phyloP scores from a whole-genome alignment of 2,888 invertebrate genomes.

The Agonopterix alstromeriana region DNA sequence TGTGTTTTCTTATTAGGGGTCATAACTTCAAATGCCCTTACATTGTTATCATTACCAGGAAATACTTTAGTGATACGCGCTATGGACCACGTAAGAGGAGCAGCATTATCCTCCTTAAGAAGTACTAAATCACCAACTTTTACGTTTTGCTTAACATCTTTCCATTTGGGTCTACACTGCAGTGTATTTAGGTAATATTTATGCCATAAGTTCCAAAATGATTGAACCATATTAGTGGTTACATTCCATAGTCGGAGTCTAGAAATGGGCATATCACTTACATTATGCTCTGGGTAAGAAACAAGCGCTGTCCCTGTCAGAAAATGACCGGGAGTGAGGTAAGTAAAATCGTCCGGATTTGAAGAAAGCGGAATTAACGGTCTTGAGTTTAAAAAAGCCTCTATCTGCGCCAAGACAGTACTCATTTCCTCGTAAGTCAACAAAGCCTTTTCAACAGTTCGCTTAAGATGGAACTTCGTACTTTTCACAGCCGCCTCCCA shows the following conservation, averaged over 20 bases:
- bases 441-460: neutral
- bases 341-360: constrained; percentile 1
- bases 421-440: constrained; percentile 9
- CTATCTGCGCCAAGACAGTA: constrained; percentile 10
- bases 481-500: constrained; percentile 10
- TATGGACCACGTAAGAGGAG: neutral
- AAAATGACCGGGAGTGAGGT: constrained; percentile 1
- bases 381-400: constrained; percentile 9
- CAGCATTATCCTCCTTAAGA: neutral
- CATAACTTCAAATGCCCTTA: neutral
- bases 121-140: constrained; percentile 1
- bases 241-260: constrained; percentile 4
- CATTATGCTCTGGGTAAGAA: constrained; percentile 3
- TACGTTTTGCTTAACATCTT: neutral
- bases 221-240: constrained; percentile 1
- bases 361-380: constrained; percentile 7
- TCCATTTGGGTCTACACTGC: constrained; percentile 5
- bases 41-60: neutral
- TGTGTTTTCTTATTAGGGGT: neutral
- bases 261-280: neutral
- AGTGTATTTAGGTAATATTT: constrained; percentile 6
- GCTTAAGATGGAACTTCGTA: constrained; percentile 1
- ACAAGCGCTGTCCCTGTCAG: neutral
- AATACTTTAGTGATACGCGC: neutral
- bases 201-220: constrained; percentile 9